phyloP scores from a whole-genome alignment of 2,888 invertebrate species.

The Theretra japonica region DNA sequence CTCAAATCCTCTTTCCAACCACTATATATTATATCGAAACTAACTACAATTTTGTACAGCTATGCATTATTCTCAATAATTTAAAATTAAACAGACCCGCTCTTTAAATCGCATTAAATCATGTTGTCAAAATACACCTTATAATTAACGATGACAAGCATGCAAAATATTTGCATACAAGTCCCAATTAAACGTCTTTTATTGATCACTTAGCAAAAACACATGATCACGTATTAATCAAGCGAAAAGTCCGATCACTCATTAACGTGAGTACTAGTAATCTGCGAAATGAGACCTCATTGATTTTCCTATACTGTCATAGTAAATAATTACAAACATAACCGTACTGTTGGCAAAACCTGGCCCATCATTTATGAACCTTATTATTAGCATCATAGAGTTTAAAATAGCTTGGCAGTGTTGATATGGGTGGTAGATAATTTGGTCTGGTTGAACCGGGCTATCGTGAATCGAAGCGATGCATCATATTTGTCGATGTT shows the following conservation, averaged over 20 bases:
- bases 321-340: slow-evolving; percentile 46
- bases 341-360: slow-evolving; percentile 29
- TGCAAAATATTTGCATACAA: slow-evolving; percentile 6
- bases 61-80: too few relatives aligned
- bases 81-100: too few relatives aligned
- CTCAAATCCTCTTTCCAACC: too few relatives aligned
- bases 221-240: slow-evolving; percentile 17
- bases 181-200: slow-evolving; percentile 21
- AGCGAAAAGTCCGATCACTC: slow-evolving; percentile 62
- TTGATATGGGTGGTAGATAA: slow-evolving; percentile 38
- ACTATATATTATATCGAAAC: too few relatives aligned
- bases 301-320: slow-evolving; percentile 77
- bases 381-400: slow-evolving; percentile 38
- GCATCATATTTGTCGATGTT: slow-evolving; percentile 81
- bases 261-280: slow-evolving; percentile 69
- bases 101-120: too few relatives aligned
- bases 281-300: slow-evolving; percentile 77
- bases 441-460: slow-evolving; percentile 54
- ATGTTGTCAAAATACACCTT: neutral
- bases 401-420: slow-evolving; percentile 41
- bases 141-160: neutral
- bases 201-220: slow-evolving; percentile 25
- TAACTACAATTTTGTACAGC: too few relatives aligned
- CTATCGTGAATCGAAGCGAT: slow-evolving; percentile 75
- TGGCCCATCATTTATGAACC: slow-evolving; percentile 26